Evolutionary conservation across 2,888 invertebrate genomes (phyloP).

Genomic region (Troglohyphantes excavatus): DNA sequence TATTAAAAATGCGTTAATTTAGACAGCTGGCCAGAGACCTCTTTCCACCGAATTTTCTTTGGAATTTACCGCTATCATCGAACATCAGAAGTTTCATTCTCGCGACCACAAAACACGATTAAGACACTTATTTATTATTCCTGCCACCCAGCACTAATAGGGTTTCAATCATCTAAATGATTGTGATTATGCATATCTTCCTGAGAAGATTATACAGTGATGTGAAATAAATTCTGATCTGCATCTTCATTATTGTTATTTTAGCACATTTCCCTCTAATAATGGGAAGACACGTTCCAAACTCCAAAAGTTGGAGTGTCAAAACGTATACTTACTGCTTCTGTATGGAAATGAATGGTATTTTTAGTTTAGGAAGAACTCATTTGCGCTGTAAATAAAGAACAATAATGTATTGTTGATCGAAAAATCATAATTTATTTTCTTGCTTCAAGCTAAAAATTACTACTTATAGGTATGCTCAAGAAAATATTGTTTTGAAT

Average conservation of each 20-base stretch:
- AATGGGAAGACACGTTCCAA: background rate
- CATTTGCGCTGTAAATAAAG: no score
- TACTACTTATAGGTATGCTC: no score
- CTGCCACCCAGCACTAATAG: constrained; percentile 21
- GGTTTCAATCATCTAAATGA: constrained; percentile 41
- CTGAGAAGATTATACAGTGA: constrained; percentile 13
- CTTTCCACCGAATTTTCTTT: constrained; percentile 20
- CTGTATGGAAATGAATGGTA: background rate
- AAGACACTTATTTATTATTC: constrained; percentile 20
- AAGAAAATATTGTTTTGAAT: no score
- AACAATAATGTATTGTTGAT: no score
- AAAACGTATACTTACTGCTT: constrained; percentile 1
- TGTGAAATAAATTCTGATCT: constrained; percentile 4
- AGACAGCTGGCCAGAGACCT: background rate
- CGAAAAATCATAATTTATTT: no score
- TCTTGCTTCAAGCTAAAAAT: no score
- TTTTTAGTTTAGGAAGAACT: no score
- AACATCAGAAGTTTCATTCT: background rate
- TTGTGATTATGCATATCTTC: constrained; percentile 36
- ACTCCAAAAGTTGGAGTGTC: background rate
- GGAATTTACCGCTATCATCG: background rate
- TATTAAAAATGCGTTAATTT: background rate
- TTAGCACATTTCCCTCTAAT: background rate
- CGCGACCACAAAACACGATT: background rate
- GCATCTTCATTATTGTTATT: constrained; percentile 2